Evolutionary conservation across 2,888 invertebrate genomes (phyloP), one percentile per base, ranked within the genome.

Genomic region (Yponomeuta plumbellus): DNA sequence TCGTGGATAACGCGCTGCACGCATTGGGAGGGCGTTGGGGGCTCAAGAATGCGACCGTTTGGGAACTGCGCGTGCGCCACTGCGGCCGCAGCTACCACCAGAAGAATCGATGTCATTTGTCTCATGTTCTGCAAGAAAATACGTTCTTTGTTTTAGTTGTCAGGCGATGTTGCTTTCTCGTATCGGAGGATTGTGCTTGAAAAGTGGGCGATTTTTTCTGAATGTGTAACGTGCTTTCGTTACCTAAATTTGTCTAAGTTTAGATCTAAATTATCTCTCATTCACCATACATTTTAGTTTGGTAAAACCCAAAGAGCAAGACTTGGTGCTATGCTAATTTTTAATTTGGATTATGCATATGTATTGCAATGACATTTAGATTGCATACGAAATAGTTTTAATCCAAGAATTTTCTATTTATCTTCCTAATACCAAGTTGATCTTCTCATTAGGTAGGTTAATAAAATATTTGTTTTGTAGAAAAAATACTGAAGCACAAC

Each of bases 11-110:
- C 88, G 72, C 96, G 93, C 82, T 96, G 94, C 20, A 95, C 94
- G 76, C 96, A 96, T 61, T 94, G 91, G 23, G 93, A 90, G 20
- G 96, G 95, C 68, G 95, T 93, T 4, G 97, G 97, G 13, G 96
- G 94, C 81, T 96, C 96, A 75, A 97, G 84, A 77, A 95, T 94
- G 72, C 96, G 93, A 40, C 96, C 96, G 77, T 94, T 94, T 66
- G 94, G 94, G 83, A 96, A 95, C 83, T 96, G 96, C 66, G 94
- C 95, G 68, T 77, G 79, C 71, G 85, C 85, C 57, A 73, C 77
- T 62, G 79, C 81, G 40, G 80, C 78, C 67, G 81, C 71, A 23
- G 79, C 76, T 59, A 82, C 73, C 67, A 83, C 68, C 62, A 77
- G 66, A 39, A 85, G 68, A 40, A 84, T 66, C 72, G 80, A 69